These are phyloP conservation scores for Phataginus tricuspis DNA, from an alignment of 2,797 vertebrate species.

Conservation along the genomic window DNA sequence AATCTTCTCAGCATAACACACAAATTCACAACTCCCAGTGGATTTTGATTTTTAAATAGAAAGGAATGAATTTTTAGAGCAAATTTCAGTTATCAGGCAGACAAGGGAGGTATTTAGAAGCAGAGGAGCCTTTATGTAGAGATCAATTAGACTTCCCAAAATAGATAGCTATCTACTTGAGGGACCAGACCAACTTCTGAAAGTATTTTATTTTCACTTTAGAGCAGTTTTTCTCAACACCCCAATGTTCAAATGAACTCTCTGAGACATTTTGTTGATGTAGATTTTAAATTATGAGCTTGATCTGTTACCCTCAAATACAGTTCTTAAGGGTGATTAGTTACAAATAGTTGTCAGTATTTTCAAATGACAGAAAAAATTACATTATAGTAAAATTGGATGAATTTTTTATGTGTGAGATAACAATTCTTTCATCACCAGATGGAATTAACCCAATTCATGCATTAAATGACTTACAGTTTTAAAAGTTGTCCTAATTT, in stretches of 20 bases:
- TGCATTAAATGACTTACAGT: conserved; percentile 67
- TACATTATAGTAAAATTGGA: conserved; percentile 74
- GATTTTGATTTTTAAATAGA: conserved; percentile 2
- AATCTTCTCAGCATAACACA: not conserved
- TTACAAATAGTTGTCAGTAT: conserved; percentile 79
- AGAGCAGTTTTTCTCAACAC: conserved; percentile 61
- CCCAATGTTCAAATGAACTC: conserved; percentile 73
- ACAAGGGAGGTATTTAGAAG: not conserved
- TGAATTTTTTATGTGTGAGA: conserved; percentile 54
- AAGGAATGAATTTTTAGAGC: conserved; percentile 8
- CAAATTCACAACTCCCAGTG: not conserved
- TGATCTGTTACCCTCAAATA: conserved; percentile 81
- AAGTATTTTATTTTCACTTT: conserved; percentile 2
- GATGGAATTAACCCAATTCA: conserved; percentile 66
- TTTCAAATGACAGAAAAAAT: conserved; percentile 74
- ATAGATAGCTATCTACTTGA: not conserved
- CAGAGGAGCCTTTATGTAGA: not conserved
- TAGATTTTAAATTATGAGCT: conserved; percentile 85
- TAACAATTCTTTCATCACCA: conserved; percentile 63
- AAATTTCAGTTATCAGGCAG: not conserved
- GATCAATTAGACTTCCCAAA: not conserved
- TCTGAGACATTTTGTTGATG: conserved; percentile 83
- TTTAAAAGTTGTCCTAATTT: conserved; percentile 39
- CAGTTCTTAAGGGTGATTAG: conserved; percentile 79
- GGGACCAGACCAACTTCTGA: not conserved